Conservation (phyloP, 2,888 invertebrate genomes). For the Muscina levida region DNA sequence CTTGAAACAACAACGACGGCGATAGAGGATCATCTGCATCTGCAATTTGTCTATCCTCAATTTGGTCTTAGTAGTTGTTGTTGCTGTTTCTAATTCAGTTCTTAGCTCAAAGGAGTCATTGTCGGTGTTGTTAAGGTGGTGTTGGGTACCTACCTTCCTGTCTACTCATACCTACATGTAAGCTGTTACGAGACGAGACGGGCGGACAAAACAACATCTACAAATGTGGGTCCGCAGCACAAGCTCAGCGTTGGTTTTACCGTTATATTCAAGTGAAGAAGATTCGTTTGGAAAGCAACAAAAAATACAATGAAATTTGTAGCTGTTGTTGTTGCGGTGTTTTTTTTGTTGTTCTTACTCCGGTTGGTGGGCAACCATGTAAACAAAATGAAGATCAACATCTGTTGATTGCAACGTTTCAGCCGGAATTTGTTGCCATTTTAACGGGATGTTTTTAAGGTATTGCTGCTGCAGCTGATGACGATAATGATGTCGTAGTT, state of each 20-base stretch:
- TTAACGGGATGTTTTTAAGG: conserved; percentile 56
- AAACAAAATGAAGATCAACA: conserved; percentile 60
- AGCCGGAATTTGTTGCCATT: conserved; percentile 38
- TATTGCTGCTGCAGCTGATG: conserved; percentile 40
- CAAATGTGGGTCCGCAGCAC: conserved; percentile 28
- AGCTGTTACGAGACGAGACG: background rate
- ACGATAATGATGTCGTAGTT: conserved; percentile 60
- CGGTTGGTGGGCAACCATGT: conserved; percentile 12
- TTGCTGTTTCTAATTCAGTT: conserved; percentile 43
- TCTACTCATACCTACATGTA: background rate
- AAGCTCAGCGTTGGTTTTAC: conserved; percentile 30
- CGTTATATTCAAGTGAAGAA: conserved; percentile 56
- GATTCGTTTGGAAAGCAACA: conserved; percentile 45
- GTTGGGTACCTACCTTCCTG: too few species aligned
- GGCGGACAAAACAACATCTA: background rate
- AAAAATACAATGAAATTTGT: conserved; percentile 40
- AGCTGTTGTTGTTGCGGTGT: conserved; percentile 52
- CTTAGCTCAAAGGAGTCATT: conserved; percentile 51
- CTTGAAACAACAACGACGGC: background rate
- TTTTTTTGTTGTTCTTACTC: conserved; percentile 50
- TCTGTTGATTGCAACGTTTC: conserved; percentile 60
- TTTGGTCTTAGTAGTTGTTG: too few species aligned
- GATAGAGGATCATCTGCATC: conserved; percentile 51
- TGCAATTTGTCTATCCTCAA: conserved; percentile 58
- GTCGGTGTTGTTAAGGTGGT: conserved; percentile 53